phyloP scores from a whole-genome alignment of 2,888 invertebrate species.

The Slavum lentiscoides region DNA sequence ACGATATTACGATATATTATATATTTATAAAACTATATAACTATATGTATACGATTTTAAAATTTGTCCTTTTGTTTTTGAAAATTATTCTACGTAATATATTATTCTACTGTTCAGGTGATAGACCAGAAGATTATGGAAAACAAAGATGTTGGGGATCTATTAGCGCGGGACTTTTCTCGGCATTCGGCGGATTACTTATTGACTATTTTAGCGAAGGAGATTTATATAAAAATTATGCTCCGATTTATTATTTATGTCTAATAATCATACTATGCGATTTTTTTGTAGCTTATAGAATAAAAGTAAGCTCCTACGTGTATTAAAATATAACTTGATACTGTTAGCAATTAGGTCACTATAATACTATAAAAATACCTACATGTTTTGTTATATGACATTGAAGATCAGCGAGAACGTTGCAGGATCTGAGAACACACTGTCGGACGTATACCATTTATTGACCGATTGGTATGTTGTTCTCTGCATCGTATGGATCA shows the following conservation, averaged over 20 bases:
- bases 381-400: neutral
- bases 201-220: conserved; percentile 49
- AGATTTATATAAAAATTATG: conserved; percentile 51
- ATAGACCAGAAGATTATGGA: conserved; percentile 39
- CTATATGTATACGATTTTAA: too few species aligned
- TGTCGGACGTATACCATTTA: conserved; percentile 12
- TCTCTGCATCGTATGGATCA: neutral
- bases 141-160: conserved; percentile 53
- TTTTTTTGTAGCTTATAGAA: conserved; percentile 7
- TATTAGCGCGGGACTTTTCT: conserved; percentile 50
- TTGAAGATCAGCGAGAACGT: conserved; percentile 24
- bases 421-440: conserved; percentile 15
- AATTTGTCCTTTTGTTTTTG: too few species aligned
- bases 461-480: neutral
- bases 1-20: too few species aligned
- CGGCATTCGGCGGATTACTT: conserved; percentile 33
- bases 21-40: too few species aligned
- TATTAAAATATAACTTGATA: neutral
- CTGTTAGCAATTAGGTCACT: too few species aligned
- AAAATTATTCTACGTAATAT: neutral
- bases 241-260: conserved; percentile 16
- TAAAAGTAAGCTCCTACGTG: conserved; percentile 22
- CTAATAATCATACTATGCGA: conserved; percentile 1
- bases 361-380: too few species aligned
- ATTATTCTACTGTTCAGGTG: conserved; percentile 23